A percentile compares a stretch with the other conserved stretches of the same genome.
Conservation (phyloP, 2,888 invertebrate genomes). For the Drosophila heteroneura region DNA sequence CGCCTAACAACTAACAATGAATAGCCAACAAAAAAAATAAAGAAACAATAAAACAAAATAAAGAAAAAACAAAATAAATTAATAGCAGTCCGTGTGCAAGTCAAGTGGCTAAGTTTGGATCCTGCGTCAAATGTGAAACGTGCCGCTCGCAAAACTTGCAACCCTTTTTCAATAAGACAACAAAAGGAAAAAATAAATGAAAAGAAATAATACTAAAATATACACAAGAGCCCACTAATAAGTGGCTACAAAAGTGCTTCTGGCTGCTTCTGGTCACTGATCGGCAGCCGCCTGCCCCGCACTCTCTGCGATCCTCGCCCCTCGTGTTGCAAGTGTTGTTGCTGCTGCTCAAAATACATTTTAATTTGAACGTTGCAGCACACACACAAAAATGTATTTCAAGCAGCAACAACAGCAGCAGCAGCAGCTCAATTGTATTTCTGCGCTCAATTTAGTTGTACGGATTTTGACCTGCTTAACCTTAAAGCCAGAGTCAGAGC, state of each 20-base stretch:
- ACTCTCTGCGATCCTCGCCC: neutral
- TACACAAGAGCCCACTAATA: constrained; percentile 73
- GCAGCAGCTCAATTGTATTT: constrained; percentile 74
- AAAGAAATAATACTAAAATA: constrained; percentile 38
- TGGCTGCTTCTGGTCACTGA: constrained; percentile 81
- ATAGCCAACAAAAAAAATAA: constrained; percentile 3
- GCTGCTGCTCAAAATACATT: constrained; percentile 70
- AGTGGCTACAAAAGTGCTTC: constrained; percentile 80
- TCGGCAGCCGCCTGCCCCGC: constrained; percentile 12
- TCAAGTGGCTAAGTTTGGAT: constrained; percentile 38
- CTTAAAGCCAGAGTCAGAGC: constrained; percentile 69
- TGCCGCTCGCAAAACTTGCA: constrained; percentile 51
- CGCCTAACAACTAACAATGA: neutral
- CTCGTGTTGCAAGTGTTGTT: constrained; percentile 36
- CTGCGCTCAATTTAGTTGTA: constrained; percentile 85
- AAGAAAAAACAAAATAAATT: constrained; percentile 52
- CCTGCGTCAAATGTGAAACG: constrained; percentile 75
- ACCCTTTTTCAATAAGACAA: constrained; percentile 24
- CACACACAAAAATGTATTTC: constrained; percentile 59
- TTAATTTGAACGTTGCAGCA: constrained; percentile 67
- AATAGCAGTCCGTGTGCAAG: constrained; percentile 60
- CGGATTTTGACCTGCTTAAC: constrained; percentile 84
- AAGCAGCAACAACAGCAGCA: constrained; percentile 7
- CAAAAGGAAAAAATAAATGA: constrained; percentile 29
- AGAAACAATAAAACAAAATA: constrained; percentile 10